These are phyloP conservation scores for Boulengeromyrus knoepffleri DNA, from an alignment of 2,113 vertebrate genomes.

Conservation along the genomic window DNA sequence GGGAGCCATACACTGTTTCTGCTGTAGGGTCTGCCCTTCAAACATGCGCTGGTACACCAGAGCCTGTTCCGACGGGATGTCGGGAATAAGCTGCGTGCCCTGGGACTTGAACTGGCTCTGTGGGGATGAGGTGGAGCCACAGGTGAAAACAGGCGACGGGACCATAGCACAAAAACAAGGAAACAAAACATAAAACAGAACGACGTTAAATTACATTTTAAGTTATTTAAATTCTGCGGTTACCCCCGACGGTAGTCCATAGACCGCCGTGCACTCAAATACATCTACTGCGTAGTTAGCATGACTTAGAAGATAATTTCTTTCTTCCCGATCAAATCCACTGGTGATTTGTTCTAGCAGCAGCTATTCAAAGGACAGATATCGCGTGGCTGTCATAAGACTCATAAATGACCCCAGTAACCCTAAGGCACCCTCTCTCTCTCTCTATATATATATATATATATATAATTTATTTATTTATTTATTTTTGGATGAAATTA, in stretches of 20 bases:
- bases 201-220: not conserved
- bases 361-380: not conserved
- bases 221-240: not conserved
- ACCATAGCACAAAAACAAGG: not conserved
- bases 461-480: too few species aligned
- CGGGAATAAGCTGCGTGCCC: conserved; percentile 54
- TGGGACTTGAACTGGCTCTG: conserved; percentile 55
- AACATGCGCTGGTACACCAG: conserved; percentile 57
- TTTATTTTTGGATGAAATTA: not conserved
- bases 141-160: not conserved
- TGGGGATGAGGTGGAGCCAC: not conserved
- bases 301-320: not conserved
- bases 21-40: conserved; percentile 40
- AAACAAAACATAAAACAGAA: not conserved
- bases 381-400: not conserved
- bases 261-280: not conserved
- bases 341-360: not conserved
- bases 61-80: conserved; percentile 38
- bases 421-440: not conserved
- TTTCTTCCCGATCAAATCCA: not conserved
- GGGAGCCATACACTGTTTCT: conserved; percentile 53
- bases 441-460: not conserved
- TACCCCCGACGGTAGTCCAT: not conserved
- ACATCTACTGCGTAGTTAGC: not conserved
- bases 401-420: not conserved